phyloP scores from a whole-genome alignment of 2,888 invertebrate species.

The Altica lythri region DNA sequence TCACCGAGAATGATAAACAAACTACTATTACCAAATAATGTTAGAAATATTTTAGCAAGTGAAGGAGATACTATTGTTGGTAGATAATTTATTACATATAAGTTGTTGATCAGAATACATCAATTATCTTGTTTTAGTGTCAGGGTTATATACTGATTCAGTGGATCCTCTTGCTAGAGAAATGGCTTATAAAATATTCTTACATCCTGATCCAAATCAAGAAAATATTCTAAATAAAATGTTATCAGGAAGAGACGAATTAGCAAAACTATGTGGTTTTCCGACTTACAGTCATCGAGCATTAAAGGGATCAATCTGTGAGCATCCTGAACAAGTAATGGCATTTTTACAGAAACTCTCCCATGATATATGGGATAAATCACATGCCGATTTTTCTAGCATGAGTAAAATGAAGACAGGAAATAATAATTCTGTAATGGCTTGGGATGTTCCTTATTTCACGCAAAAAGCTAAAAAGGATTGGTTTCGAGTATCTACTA shows the following conservation, averaged over 20 bases:
- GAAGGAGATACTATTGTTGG: conserved; percentile 70
- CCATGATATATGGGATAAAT: conserved; percentile 69
- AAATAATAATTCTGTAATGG: conserved; percentile 55
- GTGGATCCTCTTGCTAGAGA: conserved; percentile 79
- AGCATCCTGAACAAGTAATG: conserved; percentile 76
- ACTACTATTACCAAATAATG: conserved; percentile 69
- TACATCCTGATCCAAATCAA: conserved; percentile 78
- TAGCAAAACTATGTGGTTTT: conserved; percentile 90
- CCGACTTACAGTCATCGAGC: conserved; percentile 87
- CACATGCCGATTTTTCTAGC: conserved; percentile 72
- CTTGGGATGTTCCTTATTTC: conserved; percentile 91
- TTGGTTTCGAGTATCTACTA: conserved; percentile 69
- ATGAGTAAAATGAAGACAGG: conserved; percentile 77
- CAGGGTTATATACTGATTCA: conserved; percentile 84
- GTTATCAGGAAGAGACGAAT: conserved; percentile 72
- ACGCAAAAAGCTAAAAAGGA: conserved; percentile 74
- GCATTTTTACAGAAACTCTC: conserved; percentile 81
- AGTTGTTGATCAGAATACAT: too few relatives aligned
- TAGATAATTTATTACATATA: conserved; percentile 52
- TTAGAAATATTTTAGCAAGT: conserved; percentile 71
- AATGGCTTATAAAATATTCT: conserved; percentile 84
- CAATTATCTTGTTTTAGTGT: conserved; percentile 60
- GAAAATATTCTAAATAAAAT: conserved; percentile 75
- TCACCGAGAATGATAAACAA: conserved; percentile 70
- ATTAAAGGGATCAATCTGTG: conserved; percentile 84